Base-by-base conservation (phyloP, 1,140 invertebrate genomes). In the Halesus radiatus region DNA sequence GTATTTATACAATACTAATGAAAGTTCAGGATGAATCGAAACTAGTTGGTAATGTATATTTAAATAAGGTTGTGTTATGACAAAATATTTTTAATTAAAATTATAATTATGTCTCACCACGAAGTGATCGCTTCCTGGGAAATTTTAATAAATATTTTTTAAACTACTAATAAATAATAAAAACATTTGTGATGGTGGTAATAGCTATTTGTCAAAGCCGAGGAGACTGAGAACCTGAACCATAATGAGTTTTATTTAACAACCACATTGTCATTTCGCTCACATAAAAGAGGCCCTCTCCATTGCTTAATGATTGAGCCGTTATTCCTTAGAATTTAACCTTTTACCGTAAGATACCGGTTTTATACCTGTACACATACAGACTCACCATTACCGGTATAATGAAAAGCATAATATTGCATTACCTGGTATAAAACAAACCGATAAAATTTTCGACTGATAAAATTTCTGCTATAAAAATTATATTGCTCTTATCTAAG, bases 271-370 rank as follows among this genome's bases (percentile, higher is more conserved):
- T 82, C 81, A 73, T 82, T 77, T 64, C 53, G 23, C 2, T 37
- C 54, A 26, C 75, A 70, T 82, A 82, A 82, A 82, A 80, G 54
- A 29, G 32, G 53, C 60, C 76, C 74, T 76, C 50, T 37, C 73
- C 78, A 79, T 82, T 80, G 80, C 74, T 74, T 82, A 78, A 82
- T 82, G 81, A 82, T 82, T 80, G 81, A 82, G 81, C 80, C 81
- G 76, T 82, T 74, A 80, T 77, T 82, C 76, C 64, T 45, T 37
- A 15, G 32, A 22, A 32, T 32, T 45, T 68, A 68, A 68, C 64
- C 64, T 68, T 68, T 50, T 18, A 68, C 60, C 4, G 60, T 23
- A 13, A 45, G 37, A 45, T 45, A 45, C 37, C 10, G 37, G 37
- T 45, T 45, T 45, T 45, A 45, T 29, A 64, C 60, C 60, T 64